Conservation (phyloP, 1,140 invertebrate species). For the Atopsyche davidsoni region DNA sequence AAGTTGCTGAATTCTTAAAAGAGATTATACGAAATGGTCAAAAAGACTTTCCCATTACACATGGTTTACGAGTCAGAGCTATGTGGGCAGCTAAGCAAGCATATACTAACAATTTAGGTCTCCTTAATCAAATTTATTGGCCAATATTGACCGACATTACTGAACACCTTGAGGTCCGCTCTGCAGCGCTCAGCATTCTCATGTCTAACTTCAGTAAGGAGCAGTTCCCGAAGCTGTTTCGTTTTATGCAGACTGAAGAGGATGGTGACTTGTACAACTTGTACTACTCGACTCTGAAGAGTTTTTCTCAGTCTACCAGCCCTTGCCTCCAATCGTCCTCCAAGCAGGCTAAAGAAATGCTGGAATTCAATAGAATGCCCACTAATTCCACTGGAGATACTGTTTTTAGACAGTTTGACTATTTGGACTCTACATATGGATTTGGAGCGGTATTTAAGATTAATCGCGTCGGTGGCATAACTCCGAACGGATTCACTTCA, state of each 20-base stretch:
- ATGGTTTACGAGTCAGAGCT: constrained; percentile 35
- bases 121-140: constrained; percentile 38
- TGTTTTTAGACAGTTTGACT: constrained; percentile 29
- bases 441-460: constrained; percentile 28
- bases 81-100: constrained; percentile 34
- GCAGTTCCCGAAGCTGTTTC: constrained; percentile 38
- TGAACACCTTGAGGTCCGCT: constrained; percentile 34
- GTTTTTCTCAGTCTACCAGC: constrained; percentile 35
- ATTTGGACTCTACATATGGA: constrained; percentile 33
- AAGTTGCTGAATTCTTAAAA: constrained; percentile 28
- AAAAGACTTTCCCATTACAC: constrained; percentile 20
- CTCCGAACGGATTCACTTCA: constrained; percentile 7
- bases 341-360: constrained; percentile 21
- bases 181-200: constrained; percentile 38
- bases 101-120: constrained; percentile 28
- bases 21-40: constrained; percentile 26
- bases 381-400: constrained; percentile 26
- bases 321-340: constrained; percentile 36
- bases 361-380: constrained; percentile 20
- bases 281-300: constrained; percentile 39
- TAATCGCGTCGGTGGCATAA: constrained; percentile 10
- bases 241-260: constrained; percentile 39
- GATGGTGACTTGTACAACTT: constrained; percentile 42
- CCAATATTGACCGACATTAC: constrained; percentile 37
- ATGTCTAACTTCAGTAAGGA: constrained; percentile 35